Conservation (phyloP, 2,113 vertebrate genomes). For the Malaclemys terrapin region DNA sequence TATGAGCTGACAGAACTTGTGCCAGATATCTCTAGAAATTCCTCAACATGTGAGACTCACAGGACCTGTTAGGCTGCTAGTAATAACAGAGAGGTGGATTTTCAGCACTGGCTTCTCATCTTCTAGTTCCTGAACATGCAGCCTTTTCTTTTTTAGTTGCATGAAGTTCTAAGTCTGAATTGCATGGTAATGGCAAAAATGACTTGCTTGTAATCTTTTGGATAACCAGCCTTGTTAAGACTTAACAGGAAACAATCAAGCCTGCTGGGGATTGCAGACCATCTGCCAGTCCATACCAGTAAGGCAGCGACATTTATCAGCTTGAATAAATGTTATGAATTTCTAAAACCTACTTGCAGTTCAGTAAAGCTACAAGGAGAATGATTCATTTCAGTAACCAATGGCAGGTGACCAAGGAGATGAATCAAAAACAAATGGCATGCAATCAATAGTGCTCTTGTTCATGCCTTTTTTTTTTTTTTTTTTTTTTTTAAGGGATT, state of each 20-base stretch:
- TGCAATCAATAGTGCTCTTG: background rate
- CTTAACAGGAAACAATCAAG: background rate
- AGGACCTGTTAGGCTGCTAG: background rate
- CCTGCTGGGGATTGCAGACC: background rate
- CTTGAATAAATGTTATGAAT: background rate
- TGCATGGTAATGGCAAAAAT: background rate
- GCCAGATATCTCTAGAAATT: background rate
- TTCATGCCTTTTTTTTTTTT: background rate
- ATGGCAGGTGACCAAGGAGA: background rate
- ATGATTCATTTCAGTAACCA: background rate
- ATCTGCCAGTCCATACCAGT: background rate
- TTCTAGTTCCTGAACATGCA: background rate
- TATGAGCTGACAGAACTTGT: background rate
- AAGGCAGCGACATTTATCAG: background rate
- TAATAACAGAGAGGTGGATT: background rate
- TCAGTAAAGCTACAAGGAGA: background rate
- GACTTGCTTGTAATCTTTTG: background rate
- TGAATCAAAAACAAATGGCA: background rate
- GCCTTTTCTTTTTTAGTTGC: background rate
- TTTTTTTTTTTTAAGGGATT: background rate
- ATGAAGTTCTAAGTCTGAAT: background rate
- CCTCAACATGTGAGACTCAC: background rate
- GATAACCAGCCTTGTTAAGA: background rate
- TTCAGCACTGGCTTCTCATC: background rate
- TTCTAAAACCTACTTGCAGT: constrained; percentile 18